Conservation (phyloP, 2,797 vertebrate genomes). For the Alauda arvensis region DNA sequence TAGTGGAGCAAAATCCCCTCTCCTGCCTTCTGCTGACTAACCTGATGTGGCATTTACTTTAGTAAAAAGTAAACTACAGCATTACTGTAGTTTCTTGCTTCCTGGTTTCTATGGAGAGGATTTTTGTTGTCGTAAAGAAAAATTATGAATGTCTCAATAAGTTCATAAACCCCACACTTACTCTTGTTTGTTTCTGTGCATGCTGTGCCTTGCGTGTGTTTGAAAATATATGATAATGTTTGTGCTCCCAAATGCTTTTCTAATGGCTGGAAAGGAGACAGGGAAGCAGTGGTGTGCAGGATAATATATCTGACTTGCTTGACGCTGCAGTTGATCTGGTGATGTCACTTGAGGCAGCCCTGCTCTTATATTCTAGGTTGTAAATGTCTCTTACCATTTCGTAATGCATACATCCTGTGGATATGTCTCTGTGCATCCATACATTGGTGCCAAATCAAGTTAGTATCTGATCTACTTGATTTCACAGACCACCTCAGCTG, state of each 20-base stretch:
- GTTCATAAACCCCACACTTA: background rate
- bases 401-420: conserved; percentile 70
- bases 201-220: background rate
- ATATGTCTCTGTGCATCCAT: conserved; percentile 67
- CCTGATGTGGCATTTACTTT: conserved; percentile 65
- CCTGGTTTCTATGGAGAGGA: conserved; percentile 52
- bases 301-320: conserved; percentile 67
- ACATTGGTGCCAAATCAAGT: conserved; percentile 68
- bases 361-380: conserved; percentile 74
- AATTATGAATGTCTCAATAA: conserved; percentile 14
- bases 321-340: conserved; percentile 74
- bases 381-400: conserved; percentile 76
- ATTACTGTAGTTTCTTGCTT: conserved; percentile 54
- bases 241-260: conserved; percentile 29
- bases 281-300: conserved; percentile 57
- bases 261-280: conserved; percentile 39
- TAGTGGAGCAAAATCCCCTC: conserved; percentile 26
- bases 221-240: conserved; percentile 20
- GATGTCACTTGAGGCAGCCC: conserved; percentile 77
- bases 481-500: conserved; percentile 62
- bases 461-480: conserved; percentile 67
- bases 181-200: conserved; percentile 16
- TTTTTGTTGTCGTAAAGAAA: conserved; percentile 55
- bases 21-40: conserved; percentile 50
- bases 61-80: background rate